phyloP scores from a whole-genome alignment of 2,113 vertebrate genomes.

The Xenopus borealis region DNA sequence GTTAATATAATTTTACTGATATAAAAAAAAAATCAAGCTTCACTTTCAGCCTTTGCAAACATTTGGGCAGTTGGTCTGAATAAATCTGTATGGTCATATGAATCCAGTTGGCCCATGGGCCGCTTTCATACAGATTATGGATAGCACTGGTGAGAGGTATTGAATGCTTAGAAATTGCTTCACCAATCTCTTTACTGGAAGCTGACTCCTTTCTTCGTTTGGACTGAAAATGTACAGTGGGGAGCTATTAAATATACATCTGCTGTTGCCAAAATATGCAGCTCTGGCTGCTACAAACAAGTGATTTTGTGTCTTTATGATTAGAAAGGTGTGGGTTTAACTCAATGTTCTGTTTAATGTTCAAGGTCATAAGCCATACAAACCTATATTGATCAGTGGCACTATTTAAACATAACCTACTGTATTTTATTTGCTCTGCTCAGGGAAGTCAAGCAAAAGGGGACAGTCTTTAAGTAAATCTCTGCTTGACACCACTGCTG shows the following conservation, averaged over 20 bases:
- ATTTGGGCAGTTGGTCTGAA: no score
- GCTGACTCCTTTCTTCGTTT: slow-evolving; percentile 20
- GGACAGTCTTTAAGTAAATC: slow-evolving; percentile 62
- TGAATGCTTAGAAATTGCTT: no score
- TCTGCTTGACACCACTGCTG: slow-evolving; percentile 64
- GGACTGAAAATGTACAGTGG: slow-evolving; percentile 58
- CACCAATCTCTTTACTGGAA: no score
- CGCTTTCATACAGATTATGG: no score
- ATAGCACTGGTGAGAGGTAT: no score
- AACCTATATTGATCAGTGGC: slow-evolving; percentile 73
- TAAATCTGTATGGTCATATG: no score
- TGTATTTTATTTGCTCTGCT: slow-evolving; percentile 72
- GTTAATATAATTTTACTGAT: no score
- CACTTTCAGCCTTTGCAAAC: no score
- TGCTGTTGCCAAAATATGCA: slow-evolving; percentile 37
- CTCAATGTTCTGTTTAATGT: slow-evolving; percentile 68
- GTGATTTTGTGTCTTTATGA: slow-evolving; percentile 17
- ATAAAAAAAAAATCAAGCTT: no score
- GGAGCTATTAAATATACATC: slow-evolving; percentile 43
- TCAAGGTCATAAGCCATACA: slow-evolving; percentile 71
- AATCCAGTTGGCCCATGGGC: no score
- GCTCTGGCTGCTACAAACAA: slow-evolving; percentile 17
- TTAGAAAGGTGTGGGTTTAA: slow-evolving; percentile 64
- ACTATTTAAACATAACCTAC: slow-evolving; percentile 73
- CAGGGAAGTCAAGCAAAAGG: slow-evolving; percentile 72